Percentiles rank a stretch among this genome's conserved stretches.
These are phyloP conservation scores for Lepus townsendii DNA, from an alignment of 2,797 vertebrate species.

Conservation along the genomic window DNA sequence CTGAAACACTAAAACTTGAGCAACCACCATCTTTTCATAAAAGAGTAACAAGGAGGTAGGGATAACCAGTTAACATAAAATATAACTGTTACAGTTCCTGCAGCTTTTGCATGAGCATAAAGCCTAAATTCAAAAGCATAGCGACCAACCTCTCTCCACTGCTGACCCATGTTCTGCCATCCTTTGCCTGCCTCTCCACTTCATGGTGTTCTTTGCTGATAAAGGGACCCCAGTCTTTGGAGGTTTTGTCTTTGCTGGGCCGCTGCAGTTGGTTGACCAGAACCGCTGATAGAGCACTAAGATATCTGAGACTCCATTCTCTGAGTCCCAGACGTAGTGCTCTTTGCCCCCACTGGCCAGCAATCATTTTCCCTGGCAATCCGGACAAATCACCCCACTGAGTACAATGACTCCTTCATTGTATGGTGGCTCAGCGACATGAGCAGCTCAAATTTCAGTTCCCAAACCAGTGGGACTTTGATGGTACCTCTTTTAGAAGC, in stretches of 20 bases:
- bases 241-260: neutral
- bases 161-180: neutral
- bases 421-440: neutral
- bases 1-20: neutral
- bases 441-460: neutral
- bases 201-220: neutral
- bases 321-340: neutral
- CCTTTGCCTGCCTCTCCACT: neutral
- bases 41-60: neutral
- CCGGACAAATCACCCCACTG: neutral
- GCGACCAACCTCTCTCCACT: neutral
- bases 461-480: neutral
- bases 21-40: neutral
- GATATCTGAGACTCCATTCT: neutral
- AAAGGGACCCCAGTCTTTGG: neutral
- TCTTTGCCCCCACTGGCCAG: neutral
- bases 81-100: neutral
- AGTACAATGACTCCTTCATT: neutral
- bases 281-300: neutral
- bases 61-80: neutral
- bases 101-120: neutral
- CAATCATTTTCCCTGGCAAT: neutral
- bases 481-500: neutral
- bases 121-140: neutral
- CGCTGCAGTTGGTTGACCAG: neutral